Evolutionary conservation across 2,113 vertebrate species (phyloP).

Genomic region (Procavia capensis): DNA sequence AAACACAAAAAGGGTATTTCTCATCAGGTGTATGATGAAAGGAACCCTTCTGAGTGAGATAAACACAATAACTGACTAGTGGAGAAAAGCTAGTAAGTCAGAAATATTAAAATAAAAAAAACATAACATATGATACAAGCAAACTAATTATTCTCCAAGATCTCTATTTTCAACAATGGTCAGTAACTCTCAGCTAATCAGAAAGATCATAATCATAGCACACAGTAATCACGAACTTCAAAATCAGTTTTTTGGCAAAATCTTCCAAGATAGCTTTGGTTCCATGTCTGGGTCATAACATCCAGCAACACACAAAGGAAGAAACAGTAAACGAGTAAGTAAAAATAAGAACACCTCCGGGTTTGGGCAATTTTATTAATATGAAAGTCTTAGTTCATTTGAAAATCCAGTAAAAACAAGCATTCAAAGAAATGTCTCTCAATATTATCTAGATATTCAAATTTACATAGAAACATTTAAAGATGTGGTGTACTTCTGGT

Average conservation of each 20-base stretch:
- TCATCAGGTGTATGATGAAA: not conserved
- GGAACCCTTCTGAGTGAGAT: not conserved
- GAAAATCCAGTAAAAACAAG: not conserved
- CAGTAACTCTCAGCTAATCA: not conserved
- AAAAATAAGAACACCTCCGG: not conserved
- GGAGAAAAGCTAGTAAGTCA: not conserved
- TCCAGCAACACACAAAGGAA: not conserved
- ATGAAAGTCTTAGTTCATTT: not conserved
- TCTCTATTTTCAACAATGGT: slow-evolving; percentile 17
- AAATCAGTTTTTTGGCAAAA: not conserved
- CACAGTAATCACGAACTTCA: not conserved
- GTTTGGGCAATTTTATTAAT: slow-evolving; percentile 31
- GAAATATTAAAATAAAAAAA: slow-evolving; percentile 10
- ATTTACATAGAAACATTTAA: not conserved
- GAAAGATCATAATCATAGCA: not conserved
- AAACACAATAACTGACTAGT: not conserved
- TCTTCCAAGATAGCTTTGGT: not conserved
- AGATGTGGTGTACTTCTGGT: not conserved
- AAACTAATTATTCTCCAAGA: not conserved
- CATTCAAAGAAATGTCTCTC: slow-evolving; percentile 16
- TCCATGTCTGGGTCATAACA: not conserved
- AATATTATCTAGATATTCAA: not conserved
- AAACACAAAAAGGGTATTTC: not conserved
- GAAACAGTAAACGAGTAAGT: not conserved
- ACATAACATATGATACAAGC: not conserved